Base-by-base conservation (phyloP, 2,113 vertebrate genomes). In the Semnornis frantzii region DNA sequence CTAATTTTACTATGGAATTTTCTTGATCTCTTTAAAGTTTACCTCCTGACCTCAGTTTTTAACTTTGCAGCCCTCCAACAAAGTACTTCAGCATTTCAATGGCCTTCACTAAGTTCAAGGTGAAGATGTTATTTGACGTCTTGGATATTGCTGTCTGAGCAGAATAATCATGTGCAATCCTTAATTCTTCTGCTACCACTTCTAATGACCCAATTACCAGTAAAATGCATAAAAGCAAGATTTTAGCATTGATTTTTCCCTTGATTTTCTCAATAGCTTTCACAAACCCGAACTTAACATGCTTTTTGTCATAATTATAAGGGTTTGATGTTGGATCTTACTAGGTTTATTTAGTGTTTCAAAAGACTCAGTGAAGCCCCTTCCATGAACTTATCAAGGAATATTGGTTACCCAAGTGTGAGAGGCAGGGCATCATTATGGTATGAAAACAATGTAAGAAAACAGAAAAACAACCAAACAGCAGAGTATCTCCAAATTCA, bases 201-300 rank as follows among this genome's bases (percentile, higher is more conserved):
- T 93, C 85, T 94, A 96, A 97, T 93, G 87, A 90, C 66, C 87
- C 93, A 96, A 96, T 96, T 97, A 96, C 73, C 76, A 94, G 91
- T 92, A 92, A 97, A 94, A 94, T 79, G 94, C 87, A 87, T 94
- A 96, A 96, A 94, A 93, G 90, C 54, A 86, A 86, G 80, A 86
- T 91, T 95, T 94, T 92, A 86, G 10, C 90, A 96, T 97, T 96
- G 94, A 96, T 95, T 97, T 94, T 91, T 31, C 42, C 25, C 91
- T 90, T 84, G 85, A 89, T 94, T 94, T 93, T 91, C 72, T 91
- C 82, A 42, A 78, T 86, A 81, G 93, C 90, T 91, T 94, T 91
- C 73, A 94, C 73, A 94, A 94, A 90, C 79, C 54, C 88, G 58
- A 92, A 90, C 73, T 94, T 83, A 90, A 69, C 73, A 37, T 72